Percentiles rank a stretch among this genome's conserved stretches.
Conservation (phyloP, 2,797 vertebrate genomes). For the Varecia variegata region DNA sequence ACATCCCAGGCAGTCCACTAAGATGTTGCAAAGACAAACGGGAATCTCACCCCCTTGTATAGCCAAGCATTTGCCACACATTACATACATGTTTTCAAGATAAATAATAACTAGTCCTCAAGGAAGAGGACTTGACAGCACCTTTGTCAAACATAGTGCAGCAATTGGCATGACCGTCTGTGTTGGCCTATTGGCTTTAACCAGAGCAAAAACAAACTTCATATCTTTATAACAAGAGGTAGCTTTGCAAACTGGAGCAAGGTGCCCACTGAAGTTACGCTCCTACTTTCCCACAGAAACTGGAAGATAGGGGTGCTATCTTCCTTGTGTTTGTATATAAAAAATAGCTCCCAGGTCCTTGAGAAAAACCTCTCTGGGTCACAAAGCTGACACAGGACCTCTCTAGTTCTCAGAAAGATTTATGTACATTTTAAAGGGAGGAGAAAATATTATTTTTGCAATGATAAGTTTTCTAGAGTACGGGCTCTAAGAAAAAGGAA, state of each 20-base stretch:
- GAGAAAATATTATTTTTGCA: background rate
- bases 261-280: background rate
- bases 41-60: accelerated
- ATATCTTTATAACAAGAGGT: background rate
- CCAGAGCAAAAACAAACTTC: background rate
- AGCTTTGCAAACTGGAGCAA: background rate
- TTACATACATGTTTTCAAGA: background rate
- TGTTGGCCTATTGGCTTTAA: background rate
- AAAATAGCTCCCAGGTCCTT: background rate
- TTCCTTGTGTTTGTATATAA: background rate
- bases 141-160: background rate
- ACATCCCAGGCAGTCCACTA: background rate
- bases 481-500: background rate
- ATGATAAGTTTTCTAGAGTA: background rate
- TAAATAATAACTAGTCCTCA: background rate
- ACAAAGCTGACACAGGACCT: background rate
- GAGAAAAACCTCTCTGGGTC: background rate
- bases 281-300: background rate
- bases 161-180: background rate
- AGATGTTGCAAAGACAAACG: background rate
- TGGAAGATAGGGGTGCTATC: accelerated
- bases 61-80: background rate
- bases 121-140: background rate
- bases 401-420: background rate
- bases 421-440: background rate